Evolutionary conservation across 2,888 invertebrate genomes (phyloP).

Genomic region (Lycophotia porphyrea): DNA sequence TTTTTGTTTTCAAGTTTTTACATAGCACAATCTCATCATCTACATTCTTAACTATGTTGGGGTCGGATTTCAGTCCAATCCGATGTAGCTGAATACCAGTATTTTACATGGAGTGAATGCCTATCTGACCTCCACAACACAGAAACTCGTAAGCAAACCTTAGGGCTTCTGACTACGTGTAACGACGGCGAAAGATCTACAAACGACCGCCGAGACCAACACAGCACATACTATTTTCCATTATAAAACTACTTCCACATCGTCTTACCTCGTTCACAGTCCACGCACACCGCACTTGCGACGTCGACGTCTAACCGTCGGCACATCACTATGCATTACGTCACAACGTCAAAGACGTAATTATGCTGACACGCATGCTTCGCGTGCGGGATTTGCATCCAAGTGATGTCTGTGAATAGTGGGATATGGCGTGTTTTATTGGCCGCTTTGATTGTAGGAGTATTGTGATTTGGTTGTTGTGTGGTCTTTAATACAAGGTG

Average conservation of each 20-base stretch:
- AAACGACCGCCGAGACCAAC: neutral
- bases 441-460: neutral
- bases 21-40: too few species aligned
- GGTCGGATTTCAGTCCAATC: too few species aligned
- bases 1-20: too few species aligned
- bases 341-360: conserved; percentile 48
- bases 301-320: conserved; percentile 17
- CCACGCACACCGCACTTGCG: neutral
- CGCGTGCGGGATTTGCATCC: conserved; percentile 36
- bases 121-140: too few species aligned
- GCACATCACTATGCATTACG: conserved; percentile 55
- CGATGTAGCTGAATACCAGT: too few species aligned
- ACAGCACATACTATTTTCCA: neutral
- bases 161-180: neutral
- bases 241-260: neutral
- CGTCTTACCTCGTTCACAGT: conserved; percentile 23
- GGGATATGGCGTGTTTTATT: conserved; percentile 11
- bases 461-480: neutral
- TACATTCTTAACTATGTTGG: too few species aligned
- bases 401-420: conserved; percentile 27
- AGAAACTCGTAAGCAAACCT: too few species aligned
- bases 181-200: neutral
- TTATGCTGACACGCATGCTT: conserved; percentile 53
- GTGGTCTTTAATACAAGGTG: neutral
- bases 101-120: too few species aligned